Conservation (phyloP, 2,113 vertebrate genomes). For the Dasypus novemcinctus region DNA sequence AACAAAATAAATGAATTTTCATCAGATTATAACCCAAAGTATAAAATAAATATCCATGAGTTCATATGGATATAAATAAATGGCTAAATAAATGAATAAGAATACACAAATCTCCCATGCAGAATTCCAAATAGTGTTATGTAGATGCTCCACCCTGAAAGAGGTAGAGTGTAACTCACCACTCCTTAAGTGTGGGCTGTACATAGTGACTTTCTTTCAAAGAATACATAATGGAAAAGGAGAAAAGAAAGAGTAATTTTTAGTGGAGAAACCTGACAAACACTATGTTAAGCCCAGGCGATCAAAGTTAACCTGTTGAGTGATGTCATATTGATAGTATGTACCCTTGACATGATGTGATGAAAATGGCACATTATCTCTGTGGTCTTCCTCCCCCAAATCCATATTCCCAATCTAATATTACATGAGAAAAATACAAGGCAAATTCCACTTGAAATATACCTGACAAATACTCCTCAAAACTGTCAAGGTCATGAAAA, state of each 20-base stretch:
- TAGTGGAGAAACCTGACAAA: not conserved
- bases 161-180: not conserved
- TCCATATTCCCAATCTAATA: not conserved
- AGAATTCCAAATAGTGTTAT: constrained; percentile 16
- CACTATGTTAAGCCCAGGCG: not conserved
- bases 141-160: not conserved
- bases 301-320: not conserved
- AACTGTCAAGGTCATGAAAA: too few relatives aligned
- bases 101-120: not conserved
- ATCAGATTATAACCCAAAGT: not conserved
- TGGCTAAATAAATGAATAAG: not conserved
- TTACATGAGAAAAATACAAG: not conserved
- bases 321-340: not conserved
- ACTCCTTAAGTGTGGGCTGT: not conserved
- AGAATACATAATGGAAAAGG: not conserved
- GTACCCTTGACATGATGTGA: not conserved
- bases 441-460: not conserved
- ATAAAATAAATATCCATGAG: not conserved
- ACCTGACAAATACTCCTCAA: not conserved
- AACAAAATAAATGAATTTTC: not conserved
- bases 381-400: not conserved
- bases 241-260: not conserved
- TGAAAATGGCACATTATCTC: not conserved
- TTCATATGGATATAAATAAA: not conserved
- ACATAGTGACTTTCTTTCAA: not conserved